These are phyloP conservation scores for Seira musarum DNA, from an alignment of 2,888 invertebrate species.

Conservation along the genomic window DNA sequence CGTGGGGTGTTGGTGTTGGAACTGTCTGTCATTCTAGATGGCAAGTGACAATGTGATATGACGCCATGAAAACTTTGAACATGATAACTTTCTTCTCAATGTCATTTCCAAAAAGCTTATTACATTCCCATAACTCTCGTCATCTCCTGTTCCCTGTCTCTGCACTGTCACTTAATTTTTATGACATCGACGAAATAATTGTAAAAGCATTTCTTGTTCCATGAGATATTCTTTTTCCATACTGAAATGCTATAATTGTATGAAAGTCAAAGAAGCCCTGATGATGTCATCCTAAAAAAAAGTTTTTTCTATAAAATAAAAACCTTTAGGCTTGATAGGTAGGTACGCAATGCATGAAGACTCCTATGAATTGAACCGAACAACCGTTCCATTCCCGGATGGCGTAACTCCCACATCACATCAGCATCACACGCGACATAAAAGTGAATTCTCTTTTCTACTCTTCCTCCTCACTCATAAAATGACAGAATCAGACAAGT, in stretches of 20 bases:
- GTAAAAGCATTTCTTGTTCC: too few species aligned
- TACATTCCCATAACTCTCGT: conserved; percentile 62
- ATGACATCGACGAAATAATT: too few species aligned
- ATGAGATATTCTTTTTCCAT: too few species aligned
- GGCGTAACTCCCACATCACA: conserved; percentile 33
- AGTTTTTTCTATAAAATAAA: too few species aligned
- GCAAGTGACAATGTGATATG: conserved; percentile 49
- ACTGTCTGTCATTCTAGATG: conserved; percentile 48
- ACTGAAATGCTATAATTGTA: too few species aligned
- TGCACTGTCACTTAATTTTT: background rate
- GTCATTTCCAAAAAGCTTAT: conserved; percentile 64
- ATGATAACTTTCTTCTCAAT: conserved; percentile 63
- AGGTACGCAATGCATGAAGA: background rate
- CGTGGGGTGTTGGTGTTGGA: conserved; percentile 47
- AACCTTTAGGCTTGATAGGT: too few species aligned
- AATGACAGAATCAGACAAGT: conserved; percentile 48
- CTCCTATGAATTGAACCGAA: too few species aligned
- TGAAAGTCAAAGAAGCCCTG: conserved; percentile 33
- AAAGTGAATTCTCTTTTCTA: too few species aligned
- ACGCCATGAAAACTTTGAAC: conserved; percentile 51
- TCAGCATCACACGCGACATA: too few species aligned
- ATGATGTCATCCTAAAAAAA: conserved; percentile 35
- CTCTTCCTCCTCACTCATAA: too few species aligned
- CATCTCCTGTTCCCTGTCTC: conserved; percentile 42
- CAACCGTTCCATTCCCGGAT: too few species aligned